Conservation (phyloP, 1,140 invertebrate species). For the Conus ventricosus region DNA sequence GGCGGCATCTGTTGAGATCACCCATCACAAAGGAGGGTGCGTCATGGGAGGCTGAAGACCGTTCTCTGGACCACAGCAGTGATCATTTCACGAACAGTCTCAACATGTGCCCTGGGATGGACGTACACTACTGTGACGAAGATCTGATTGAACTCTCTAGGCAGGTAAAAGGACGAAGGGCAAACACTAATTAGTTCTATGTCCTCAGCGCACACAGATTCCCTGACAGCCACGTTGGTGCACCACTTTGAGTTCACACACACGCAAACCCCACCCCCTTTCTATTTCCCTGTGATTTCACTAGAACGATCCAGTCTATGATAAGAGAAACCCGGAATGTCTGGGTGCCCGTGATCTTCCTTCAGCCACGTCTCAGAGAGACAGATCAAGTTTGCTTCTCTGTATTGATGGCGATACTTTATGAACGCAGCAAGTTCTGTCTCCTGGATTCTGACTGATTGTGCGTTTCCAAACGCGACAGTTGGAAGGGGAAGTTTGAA, state of each 20-base stretch:
- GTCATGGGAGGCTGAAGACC: neutral
- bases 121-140: slow-evolving; percentile 5
- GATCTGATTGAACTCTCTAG: neutral
- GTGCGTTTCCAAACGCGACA: neutral
- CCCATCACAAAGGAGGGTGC: neutral
- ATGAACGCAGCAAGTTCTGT: neutral
- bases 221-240: neutral
- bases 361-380: slow-evolving; percentile 3
- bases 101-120: neutral
- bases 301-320: neutral
- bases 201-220: neutral
- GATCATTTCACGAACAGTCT: neutral
- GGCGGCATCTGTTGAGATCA: slow-evolving; percentile 14
- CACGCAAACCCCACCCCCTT: neutral
- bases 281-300: neutral
- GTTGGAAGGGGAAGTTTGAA: neutral
- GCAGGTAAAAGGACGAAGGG: neutral
- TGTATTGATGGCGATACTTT: neutral
- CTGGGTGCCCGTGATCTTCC: neutral
- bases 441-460: neutral
- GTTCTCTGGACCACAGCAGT: neutral
- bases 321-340: neutral
- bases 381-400: neutral
- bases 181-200: neutral
- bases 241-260: neutral